Base-by-base conservation (phyloP, 30 jellyfish, hydroid and myxozoan species). In the Chrysaora quinquecirrha region DNA sequence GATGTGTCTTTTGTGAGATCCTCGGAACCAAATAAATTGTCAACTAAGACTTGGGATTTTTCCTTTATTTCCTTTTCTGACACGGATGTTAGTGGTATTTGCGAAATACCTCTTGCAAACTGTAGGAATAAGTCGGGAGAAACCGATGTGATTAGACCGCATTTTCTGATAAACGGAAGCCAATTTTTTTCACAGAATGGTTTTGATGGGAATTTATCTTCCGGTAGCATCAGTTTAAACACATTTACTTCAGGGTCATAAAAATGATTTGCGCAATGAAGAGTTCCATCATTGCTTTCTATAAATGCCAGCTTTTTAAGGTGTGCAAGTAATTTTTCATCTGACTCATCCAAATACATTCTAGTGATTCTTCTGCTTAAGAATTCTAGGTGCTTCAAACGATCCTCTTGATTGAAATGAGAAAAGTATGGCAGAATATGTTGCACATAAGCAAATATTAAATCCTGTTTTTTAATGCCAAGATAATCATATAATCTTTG, bases 161-260 rank as follows among this genome's bases (percentile, higher is more conserved):
- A 70, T 20, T 34, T 54, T 62, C 73, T 32, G 28, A 89, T 30
- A 60, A 89, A 89, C 0, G 16, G 33, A 46, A 65, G 74, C 97
- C 97, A 88, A 19, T 43, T 46, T 28, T 33, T 23, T 4, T 25
- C 75, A 18, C 73, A 21, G 77, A 2, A 69, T n/a, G 52, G 48
- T 0, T 25, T 77, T 23, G 88, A 71, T 64, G 97, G 97, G 60
- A 89, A 89, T 0, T 67, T 76, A 1, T 30, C 10, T 11, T 73
- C 82, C 9, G 58, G 48, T 0, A 73, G 61, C 91, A 89, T 82
- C 23, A 32, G 35, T 0, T 48, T 54, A 28, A 88, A 88, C 16
- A 88, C 14, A 19, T 46, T 34, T 16, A 68, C 69, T 22, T 76
- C 77, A 19, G 97, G 90, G 60, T 88, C 97, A 64, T 38, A 88